Evolutionary conservation across 2,888 invertebrate species (phyloP).

Genomic region (Asteroscopus sphinx): DNA sequence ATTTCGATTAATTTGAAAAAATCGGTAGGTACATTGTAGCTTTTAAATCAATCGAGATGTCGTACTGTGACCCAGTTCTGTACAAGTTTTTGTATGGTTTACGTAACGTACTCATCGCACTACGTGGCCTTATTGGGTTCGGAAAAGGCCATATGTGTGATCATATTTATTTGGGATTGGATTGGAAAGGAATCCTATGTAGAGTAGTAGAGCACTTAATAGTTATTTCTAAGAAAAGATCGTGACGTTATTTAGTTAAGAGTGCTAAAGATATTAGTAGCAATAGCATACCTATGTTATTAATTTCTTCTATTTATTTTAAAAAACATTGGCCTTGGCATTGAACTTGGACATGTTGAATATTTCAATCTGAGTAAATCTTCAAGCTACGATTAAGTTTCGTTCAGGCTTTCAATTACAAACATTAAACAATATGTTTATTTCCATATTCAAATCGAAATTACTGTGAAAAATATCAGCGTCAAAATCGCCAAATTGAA

Average conservation of each 20-base stretch:
- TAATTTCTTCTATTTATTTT: too few relatives aligned
- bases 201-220: not conserved
- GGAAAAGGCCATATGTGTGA: slow-evolving; percentile 41
- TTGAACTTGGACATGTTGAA: too few relatives aligned
- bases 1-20: slow-evolving; percentile 62
- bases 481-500: slow-evolving; percentile 10
- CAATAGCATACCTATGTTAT: too few relatives aligned
- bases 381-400: too few relatives aligned
- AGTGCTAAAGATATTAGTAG: too few relatives aligned
- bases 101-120: slow-evolving; percentile 55
- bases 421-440: too few relatives aligned
- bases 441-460: too few relatives aligned
- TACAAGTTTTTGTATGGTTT: slow-evolving; percentile 62
- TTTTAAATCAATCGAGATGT: slow-evolving; percentile 54
- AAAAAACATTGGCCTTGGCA: too few relatives aligned
- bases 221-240: not conserved
- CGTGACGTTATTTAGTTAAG: too few relatives aligned
- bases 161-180: slow-evolving; percentile 22
- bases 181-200: slow-evolving; percentile 15
- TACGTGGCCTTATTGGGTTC: slow-evolving; percentile 41
- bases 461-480: slow-evolving; percentile 1
- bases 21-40: slow-evolving; percentile 37
- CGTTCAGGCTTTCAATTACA: too few relatives aligned
- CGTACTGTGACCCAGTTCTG: slow-evolving; percentile 54
- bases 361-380: too few relatives aligned